Evolutionary conservation across 2,113 vertebrate genomes (phyloP).

Genomic region (Cinclus mexicanus): DNA sequence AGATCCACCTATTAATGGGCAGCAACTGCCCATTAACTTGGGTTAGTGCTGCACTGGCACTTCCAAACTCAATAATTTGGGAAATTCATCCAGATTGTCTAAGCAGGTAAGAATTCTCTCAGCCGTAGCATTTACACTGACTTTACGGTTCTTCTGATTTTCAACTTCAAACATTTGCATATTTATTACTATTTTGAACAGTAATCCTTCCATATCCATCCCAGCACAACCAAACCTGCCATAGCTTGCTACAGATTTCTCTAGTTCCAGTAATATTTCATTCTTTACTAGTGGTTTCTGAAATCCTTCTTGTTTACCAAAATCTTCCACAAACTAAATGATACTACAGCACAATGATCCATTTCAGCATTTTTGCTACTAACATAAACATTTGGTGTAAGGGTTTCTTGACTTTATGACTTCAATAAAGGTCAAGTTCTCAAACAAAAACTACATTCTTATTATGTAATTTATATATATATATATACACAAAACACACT

Average conservation of each 20-base stretch:
- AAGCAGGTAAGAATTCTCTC: not conserved
- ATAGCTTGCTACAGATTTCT: not conserved
- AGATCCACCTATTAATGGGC: not conserved
- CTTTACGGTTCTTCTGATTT: not conserved
- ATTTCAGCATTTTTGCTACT: not conserved
- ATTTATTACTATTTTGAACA: not conserved
- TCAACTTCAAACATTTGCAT: not conserved
- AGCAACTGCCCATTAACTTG: not conserved
- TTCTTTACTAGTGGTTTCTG: not conserved
- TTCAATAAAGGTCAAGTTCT: not conserved
- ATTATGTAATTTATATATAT: not conserved
- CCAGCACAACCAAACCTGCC: not conserved
- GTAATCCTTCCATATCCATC: not conserved
- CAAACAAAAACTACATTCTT: not conserved
- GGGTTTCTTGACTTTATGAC: not conserved
- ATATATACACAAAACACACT: not conserved
- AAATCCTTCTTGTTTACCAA: not conserved
- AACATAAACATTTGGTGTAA: not conserved
- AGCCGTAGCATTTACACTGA: not conserved
- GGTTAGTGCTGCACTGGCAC: not conserved
- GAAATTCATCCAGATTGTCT: not conserved
- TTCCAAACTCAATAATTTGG: not conserved
- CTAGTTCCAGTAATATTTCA: not conserved
- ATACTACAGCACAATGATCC: not conserved
- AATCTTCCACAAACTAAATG: not conserved